A percentile compares a stretch with the other conserved stretches of the same genome.
Evolutionary conservation across 1,140 invertebrate species (phyloP).

Genomic region (Parasteatoda tepidariorum): DNA sequence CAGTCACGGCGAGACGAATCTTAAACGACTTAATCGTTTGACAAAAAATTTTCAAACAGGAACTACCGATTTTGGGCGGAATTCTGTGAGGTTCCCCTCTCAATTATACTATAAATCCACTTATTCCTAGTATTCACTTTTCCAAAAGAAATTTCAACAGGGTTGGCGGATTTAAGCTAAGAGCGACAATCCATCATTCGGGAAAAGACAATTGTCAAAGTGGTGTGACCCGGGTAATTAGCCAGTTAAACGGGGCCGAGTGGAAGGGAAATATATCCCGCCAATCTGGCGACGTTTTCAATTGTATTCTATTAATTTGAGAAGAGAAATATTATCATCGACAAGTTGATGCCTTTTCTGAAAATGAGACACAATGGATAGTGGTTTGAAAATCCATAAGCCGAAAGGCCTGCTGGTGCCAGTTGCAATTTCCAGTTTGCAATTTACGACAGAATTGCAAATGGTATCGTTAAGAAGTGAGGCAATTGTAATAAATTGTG

Average conservation of each 20-base stretch:
- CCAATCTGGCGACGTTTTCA: slow-evolving; percentile 35
- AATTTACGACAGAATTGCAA: too few relatives aligned
- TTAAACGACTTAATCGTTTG: not conserved
- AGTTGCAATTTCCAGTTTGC: too few relatives aligned
- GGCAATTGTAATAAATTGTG: too few relatives aligned
- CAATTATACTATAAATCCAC: slow-evolving; percentile 12
- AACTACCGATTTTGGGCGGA: slow-evolving; percentile 20
- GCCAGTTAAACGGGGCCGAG: slow-evolving; percentile 22
- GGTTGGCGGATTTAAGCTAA: not conserved
- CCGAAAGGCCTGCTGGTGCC: too few relatives aligned
- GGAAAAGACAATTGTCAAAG: slow-evolving; percentile 39
- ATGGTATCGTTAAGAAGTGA: too few relatives aligned
- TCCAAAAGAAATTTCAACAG: not conserved
- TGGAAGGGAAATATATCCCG: slow-evolving; percentile 15
- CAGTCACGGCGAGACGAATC: too few relatives aligned
- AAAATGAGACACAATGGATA: too few relatives aligned
- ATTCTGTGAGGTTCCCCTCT: not conserved
- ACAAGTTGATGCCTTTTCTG: not conserved
- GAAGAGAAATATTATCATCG: slow-evolving; percentile 31
- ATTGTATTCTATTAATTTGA: not conserved
- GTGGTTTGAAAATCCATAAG: too few relatives aligned
- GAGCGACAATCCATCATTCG: slow-evolving; percentile 29
- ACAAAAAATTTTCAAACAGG: slow-evolving; percentile 1
- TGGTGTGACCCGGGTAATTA: slow-evolving; percentile 53
- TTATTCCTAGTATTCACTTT: not conserved